A percentile compares a stretch with the other conserved stretches of the same genome.
Evolutionary conservation across 2,888 invertebrate species (phyloP).

Genomic region (Acheta domesticus): DNA sequence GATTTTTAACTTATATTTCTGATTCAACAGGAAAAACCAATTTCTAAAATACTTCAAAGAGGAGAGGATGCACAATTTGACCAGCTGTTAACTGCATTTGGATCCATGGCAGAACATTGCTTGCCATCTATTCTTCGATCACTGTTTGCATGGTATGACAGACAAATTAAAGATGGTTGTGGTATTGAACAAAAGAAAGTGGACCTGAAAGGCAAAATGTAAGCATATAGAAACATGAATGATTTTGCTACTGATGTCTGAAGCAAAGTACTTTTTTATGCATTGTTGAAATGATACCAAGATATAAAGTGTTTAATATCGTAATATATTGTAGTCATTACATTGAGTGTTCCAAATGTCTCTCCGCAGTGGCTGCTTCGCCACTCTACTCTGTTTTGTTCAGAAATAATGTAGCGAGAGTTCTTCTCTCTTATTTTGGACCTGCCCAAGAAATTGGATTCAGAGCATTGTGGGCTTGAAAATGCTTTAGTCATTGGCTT

Average conservation of each 20-base stretch:
- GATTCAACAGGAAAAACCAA: conserved; percentile 66
- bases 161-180: conserved; percentile 70
- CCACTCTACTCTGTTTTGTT: too few species aligned
- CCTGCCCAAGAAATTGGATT: too few species aligned
- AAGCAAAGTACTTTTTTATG: too few species aligned
- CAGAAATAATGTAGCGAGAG: too few species aligned
- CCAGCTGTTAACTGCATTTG: conserved; percentile 85
- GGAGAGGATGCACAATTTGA: conserved; percentile 96
- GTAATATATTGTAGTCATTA: too few species aligned
- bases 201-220: conserved; percentile 56
- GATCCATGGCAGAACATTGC: conserved; percentile 95
- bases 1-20: conserved; percentile 12
- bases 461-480: too few species aligned
- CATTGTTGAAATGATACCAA: too few species aligned
- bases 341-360: too few species aligned
- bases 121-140: conserved; percentile 90
- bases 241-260: not conserved
- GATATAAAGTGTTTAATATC: too few species aligned
- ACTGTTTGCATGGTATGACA: conserved; percentile 91
- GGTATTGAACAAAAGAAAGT: conserved; percentile 59
- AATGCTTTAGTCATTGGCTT: too few species aligned
- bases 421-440: too few species aligned
- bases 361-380: too few species aligned
- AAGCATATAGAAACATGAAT: not conserved
- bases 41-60: conserved; percentile 91